Conservation (phyloP, 2,113 vertebrate species). For the Coptodon bakossiorum region DNA sequence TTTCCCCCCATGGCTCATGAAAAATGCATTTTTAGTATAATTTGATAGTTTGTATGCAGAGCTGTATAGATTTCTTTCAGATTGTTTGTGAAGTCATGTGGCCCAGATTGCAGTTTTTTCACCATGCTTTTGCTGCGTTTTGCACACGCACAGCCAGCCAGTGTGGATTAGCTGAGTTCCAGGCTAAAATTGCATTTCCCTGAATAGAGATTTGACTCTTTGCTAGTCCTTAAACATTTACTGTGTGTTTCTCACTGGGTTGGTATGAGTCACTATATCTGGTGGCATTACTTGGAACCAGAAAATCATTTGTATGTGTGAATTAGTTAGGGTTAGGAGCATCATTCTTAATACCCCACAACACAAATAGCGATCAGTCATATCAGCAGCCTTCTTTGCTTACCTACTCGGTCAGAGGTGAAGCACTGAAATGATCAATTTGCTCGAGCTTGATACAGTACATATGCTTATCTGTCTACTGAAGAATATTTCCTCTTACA, state of each 20-base stretch:
- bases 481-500: not conserved
- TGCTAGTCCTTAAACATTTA: not conserved
- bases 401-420: slow-evolving; percentile 20
- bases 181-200: slow-evolving; percentile 4
- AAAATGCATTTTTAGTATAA: slow-evolving; percentile 39
- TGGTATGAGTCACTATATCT: not conserved
- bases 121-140: slow-evolving; percentile 8
- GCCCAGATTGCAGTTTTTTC: slow-evolving; percentile 20
- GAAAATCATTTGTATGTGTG: not conserved
- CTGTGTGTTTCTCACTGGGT: not conserved
- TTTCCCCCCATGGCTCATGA: slow-evolving; percentile 32
- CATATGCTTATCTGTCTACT: not conserved
- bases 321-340: not conserved
- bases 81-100: slow-evolving; percentile 35
- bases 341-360: not conserved
- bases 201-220: slow-evolving; percentile 19
- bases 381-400: not conserved
- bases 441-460: not conserved
- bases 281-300: not conserved
- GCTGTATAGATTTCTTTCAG: slow-evolving; percentile 20
- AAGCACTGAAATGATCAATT: slow-evolving; percentile 9
- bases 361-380: not conserved
- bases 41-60: slow-evolving; percentile 39
- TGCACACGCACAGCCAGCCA: slow-evolving; percentile 24
- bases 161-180: slow-evolving; percentile 26